Base-by-base conservation (phyloP, 2,797 vertebrate species). In the Phataginus tricuspis region DNA sequence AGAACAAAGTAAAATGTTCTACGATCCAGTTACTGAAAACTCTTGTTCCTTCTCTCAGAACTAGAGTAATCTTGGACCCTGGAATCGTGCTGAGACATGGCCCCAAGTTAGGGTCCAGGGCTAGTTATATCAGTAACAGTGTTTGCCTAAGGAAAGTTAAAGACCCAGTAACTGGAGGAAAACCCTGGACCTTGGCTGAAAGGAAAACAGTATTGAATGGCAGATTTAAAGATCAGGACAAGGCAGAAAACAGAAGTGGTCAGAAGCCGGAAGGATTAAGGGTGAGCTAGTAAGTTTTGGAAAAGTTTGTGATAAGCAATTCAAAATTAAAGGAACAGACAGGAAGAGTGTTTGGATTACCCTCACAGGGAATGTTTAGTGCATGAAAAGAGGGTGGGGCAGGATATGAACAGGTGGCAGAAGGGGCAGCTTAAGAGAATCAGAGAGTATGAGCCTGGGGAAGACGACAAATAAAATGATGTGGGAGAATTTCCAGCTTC, bases 181-280 rank as follows among this genome's bases (percentile, higher is more conserved):
- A 80, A 92, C 82, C 29, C 74, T 84, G 80, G 51, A 80, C 63
- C 34, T 92, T 79, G 71, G 34, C 23, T 80, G 93, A 95, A 95
- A 89, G 55, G 53, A 83, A 96, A 91, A 93, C 49, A 91, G 72
- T 86, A 71, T 15, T 95, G 39, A 95, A 95, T 84, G 29, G 59
- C 31, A 93, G 88, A 84, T 94, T 96, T 96, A 94, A 94, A 87
- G 83, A 90, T 94, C 86, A 86, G 96, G 92, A 64, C 51, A 79
- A 80, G 29, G 59, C 39, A 89, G 37, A 90, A 83, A 94, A 87
- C 34, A 89, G 59, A 18, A 91, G 45, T 78, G n/a, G 78, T 89
- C 75, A 86, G 92, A 92, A 90, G 63, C 64, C 16, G 45, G 95
- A 94, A 98, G 89, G 94, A 96, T 97, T 97, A 96, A 94, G 63